A percentile compares a stretch with the other conserved stretches of the same genome.
Conservation (phyloP, 2,888 invertebrate species). For the Drosophila tanythrix region DNA sequence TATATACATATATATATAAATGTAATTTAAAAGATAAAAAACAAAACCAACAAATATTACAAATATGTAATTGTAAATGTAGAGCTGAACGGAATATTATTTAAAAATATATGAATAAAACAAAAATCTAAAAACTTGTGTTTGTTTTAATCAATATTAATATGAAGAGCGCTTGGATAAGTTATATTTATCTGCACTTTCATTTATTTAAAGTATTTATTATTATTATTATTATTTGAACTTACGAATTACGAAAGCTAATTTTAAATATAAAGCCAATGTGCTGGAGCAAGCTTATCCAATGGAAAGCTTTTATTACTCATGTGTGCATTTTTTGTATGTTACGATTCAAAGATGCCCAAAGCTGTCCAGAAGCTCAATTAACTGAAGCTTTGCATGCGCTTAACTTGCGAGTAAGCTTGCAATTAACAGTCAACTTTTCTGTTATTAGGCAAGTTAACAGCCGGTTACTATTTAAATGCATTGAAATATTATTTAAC, state of each 20-base stretch:
- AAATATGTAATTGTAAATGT: slow-evolving; percentile 82
- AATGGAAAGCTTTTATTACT: not conserved
- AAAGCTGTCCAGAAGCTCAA: not conserved
- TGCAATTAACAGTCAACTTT: slow-evolving; percentile 15
- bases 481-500: not conserved
- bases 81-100: slow-evolving; percentile 77
- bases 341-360: not conserved
- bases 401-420: not conserved
- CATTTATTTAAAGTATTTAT: not conserved
- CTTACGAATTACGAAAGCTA: too few relatives aligned
- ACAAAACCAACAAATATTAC: slow-evolving; percentile 63
- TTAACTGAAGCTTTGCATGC: not conserved
- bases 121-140: slow-evolving; percentile 49
- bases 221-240: too few relatives aligned
- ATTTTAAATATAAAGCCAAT: not conserved
- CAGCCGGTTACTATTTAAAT: slow-evolving; percentile 12
- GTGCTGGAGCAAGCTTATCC: not conserved
- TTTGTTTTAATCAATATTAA: not conserved
- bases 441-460: slow-evolving; percentile 28
- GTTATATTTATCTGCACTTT: not conserved
- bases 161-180: not conserved
- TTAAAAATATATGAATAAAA: slow-evolving; percentile 77
- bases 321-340: not conserved
- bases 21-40: slow-evolving; percentile 63
- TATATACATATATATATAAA: slow-evolving; percentile 37